phyloP scores from a whole-genome alignment of 2,888 invertebrate species.

The Eupithecia exiguata region DNA sequence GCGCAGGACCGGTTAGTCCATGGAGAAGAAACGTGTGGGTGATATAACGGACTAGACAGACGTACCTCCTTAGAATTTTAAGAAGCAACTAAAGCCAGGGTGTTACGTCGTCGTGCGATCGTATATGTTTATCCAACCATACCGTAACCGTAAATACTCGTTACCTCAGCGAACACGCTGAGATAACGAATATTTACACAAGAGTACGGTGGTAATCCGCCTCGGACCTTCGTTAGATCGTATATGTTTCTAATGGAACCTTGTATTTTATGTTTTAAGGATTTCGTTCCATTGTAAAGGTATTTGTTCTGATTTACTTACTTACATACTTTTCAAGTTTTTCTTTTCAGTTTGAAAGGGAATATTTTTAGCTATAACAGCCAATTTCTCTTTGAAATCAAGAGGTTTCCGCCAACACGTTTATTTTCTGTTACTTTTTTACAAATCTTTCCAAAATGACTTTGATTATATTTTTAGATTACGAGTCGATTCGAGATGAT shows the following conservation, averaged over 20 bases:
- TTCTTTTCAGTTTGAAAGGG: background rate
- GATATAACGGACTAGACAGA: slow-evolving; percentile 4
- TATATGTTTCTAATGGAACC: background rate
- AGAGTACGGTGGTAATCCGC: background rate
- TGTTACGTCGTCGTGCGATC: slow-evolving; percentile 33
- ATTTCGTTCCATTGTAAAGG: background rate
- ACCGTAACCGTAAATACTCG: no score
- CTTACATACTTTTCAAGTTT: background rate
- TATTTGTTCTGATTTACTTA: background rate
- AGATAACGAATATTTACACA: background rate
- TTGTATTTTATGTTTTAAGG: background rate
- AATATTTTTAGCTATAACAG: background rate
- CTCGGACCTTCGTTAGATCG: background rate
- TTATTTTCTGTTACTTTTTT: background rate
- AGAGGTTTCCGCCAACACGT: background rate
- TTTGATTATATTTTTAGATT: background rate
- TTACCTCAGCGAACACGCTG: no score
- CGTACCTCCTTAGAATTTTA: slow-evolving; percentile 4
- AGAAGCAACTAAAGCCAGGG: slow-evolving; percentile 36
- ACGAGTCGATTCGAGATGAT: background rate
- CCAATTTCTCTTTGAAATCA: background rate
- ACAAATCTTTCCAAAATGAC: background rate
- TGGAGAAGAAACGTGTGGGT: slow-evolving; percentile 4
- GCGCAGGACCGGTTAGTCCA: slow-evolving; percentile 1
- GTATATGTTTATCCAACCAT: slow-evolving; percentile 14